Percentiles rank a stretch among this genome's conserved stretches.
Conservation (phyloP, 2,113 vertebrate species). For the Tylochromis polylepis region DNA sequence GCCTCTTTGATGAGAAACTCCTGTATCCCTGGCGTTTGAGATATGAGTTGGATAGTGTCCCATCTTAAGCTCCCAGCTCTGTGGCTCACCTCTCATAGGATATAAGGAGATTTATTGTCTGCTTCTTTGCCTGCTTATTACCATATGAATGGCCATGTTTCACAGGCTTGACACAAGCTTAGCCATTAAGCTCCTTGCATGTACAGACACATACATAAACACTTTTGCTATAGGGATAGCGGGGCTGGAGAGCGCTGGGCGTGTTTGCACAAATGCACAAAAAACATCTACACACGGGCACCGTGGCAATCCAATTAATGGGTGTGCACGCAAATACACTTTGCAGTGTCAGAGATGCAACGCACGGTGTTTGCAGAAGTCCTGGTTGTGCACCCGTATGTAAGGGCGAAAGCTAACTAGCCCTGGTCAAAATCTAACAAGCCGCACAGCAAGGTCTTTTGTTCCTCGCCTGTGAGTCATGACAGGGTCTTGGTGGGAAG, state of each 20-base stretch:
- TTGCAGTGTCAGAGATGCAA: neutral
- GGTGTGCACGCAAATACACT: constrained; percentile 2
- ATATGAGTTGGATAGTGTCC: neutral
- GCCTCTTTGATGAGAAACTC: neutral
- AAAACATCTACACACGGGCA: constrained; percentile 34
- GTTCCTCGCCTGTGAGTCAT: constrained; percentile 30
- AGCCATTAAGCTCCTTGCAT: constrained; percentile 46
- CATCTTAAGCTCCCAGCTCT: constrained; percentile 15
- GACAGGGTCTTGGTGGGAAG: constrained; percentile 2
- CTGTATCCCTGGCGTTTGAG: neutral
- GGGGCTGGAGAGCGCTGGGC: neutral
- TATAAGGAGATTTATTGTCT: constrained; percentile 49
- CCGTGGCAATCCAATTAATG: constrained; percentile 54
- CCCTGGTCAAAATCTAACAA: constrained; percentile 18
- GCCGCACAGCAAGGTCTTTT: constrained; percentile 13
- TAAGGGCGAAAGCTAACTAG: constrained; percentile 10
- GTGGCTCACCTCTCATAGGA: constrained; percentile 16
- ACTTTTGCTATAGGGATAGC: neutral
- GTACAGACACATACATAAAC: constrained; percentile 21
- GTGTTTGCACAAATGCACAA: neutral
- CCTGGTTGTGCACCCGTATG: neutral
- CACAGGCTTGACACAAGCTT: constrained; percentile 52
- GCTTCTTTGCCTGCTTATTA: constrained; percentile 50
- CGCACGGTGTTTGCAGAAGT: neutral
- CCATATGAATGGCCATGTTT: constrained; percentile 63